These are phyloP conservation scores for Sussaba pulchella DNA, from an alignment of 2,888 invertebrate genomes.

Conservation along the genomic window DNA sequence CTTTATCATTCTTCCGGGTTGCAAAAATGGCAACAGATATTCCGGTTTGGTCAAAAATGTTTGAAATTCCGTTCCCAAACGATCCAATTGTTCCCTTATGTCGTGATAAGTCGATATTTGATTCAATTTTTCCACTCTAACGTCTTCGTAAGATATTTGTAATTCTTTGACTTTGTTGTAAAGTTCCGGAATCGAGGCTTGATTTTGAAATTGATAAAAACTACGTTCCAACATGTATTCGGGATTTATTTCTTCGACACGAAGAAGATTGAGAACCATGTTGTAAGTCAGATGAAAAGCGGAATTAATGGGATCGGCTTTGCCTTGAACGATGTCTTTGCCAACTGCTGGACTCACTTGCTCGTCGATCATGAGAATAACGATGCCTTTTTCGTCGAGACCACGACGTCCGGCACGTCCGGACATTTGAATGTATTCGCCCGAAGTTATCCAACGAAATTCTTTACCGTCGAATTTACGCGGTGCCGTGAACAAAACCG, in stretches of 20 bases:
- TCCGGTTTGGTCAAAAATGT: conserved; percentile 93
- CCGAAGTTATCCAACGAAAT: conserved; percentile 97
- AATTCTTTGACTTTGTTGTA: conserved; percentile 90
- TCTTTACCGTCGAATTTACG: conserved; percentile 99
- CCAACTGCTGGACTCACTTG: conserved; percentile 93
- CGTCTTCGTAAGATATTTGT: conserved; percentile 87
- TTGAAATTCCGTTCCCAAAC: conserved; percentile 91
- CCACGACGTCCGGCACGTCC: conserved; percentile 99
- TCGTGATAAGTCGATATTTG: conserved; percentile 93
- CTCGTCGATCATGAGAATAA: conserved; percentile 99
- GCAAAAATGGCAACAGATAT: conserved; percentile 96
- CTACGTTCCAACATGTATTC: conserved; percentile 99
- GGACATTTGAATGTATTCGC: conserved; percentile 99
- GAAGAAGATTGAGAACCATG: conserved; percentile 97
- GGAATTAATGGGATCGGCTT: conserved; percentile 98
- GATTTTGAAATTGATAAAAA: conserved; percentile 99
- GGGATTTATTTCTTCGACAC: conserved; percentile 99
- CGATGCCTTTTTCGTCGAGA: conserved; percentile 98
- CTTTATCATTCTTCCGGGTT: conserved; percentile 97
- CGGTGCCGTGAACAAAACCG: conserved; percentile 97
- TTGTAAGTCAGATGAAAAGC: conserved; percentile 99
- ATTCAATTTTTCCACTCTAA: conserved; percentile 90
- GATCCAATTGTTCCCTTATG: conserved; percentile 92
- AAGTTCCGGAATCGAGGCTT: conserved; percentile 95
- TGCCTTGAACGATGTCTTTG: conserved; percentile 93